Evolutionary conservation across 1,140 invertebrate genomes (phyloP), one percentile per base, ranked within the genome.

Genomic region (Drosophila pachea): DNA sequence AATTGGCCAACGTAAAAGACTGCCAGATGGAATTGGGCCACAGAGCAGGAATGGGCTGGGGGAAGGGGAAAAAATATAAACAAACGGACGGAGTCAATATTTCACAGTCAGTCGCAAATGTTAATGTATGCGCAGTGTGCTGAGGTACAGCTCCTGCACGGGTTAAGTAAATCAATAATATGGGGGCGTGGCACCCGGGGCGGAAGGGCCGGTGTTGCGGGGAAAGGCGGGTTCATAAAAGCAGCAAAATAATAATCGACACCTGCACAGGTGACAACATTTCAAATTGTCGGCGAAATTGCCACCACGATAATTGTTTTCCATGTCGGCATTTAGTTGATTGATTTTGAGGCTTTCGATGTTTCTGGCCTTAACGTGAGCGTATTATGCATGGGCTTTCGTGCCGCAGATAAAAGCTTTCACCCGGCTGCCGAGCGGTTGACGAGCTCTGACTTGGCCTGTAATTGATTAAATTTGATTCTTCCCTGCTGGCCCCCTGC

Each of bases 401-500:
- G 74, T 78, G 74, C 36, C 40, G 52, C 48, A 35, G 52, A 58
- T 47, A 40, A 43, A 58, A 48, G 49, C 53, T 78, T 68, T 74
- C 78, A 68, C 61, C 56, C 58, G 74, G 70, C 16, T 2, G n/a
- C 72, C 74, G 52, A 43, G 22, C 22, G 22, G 22, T 40, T 82
- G 78, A 83, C 78, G 67, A 70, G 68, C 64, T 72, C 48, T 78
- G 78, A 78, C 79, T 74, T 67, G 58, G 33, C 53, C 40, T 42
- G 73, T 84, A 83, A 83, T 83, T 78, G 78, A 84, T 86, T 79
- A 84, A 76, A 62, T 83, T 79, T 86, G 73, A 84, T 84, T 84
- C 74, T 64, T n/a, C n/a, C n/a, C n/a, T n/a, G n/a, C n/a, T n/a
- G n/a, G n/a, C n/a, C n/a, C n/a, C n/a, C n/a, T n/a, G n/a, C n/a